Base-by-base conservation (phyloP, 2,888 invertebrate species). In the Charanyca ferruginea region DNA sequence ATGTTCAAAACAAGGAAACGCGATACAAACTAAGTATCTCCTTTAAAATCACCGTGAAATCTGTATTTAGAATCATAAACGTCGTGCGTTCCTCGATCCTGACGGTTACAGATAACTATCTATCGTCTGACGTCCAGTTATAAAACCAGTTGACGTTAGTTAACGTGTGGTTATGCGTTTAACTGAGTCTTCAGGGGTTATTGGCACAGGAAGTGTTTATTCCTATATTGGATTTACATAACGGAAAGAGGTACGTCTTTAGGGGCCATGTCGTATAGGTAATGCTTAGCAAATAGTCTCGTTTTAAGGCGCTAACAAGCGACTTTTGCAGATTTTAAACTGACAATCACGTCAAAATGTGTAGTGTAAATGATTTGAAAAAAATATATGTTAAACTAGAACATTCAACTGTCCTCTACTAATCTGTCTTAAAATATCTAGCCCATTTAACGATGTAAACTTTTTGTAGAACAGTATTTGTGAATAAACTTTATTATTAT, bases 91-190 rank as follows among this genome's bases (percentile, higher is more conserved):
- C 44, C 54, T 1, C 22, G 64, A 73, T 68, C 42, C 75, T 74
- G 61, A 67, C 61, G 28, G 61, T 22, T n/a, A 38, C 41, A 45
- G 71, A 72, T 60, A 73, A 81, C 74, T 66, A 79, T 81, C 76
- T 81, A 48, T 71, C 55, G 75, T 75, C 68, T 66, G 25, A 41
- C 48, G 57, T 71, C 47, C 67, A 65, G 77, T 79, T 77, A 70
- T 38, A 77, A 80, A 76, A 76, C 83, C 49, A 53, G 77, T 80
- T 70, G 57, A 52, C 47, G 63, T 66, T 25, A 60, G 64, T 53
- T 58, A 51, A 42, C 48, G 11, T 66, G 42, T 61, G 63, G 38
- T 68, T 73, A 80, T 52, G 51, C 22, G 38, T 63, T 70, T 25
- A 62, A 49, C 45, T 63, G 11, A 44, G 57, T n/a, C 55, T 44